A percentile compares a stretch with the other conserved stretches of the same genome.
Conservation (phyloP, 1,140 invertebrate genomes). For the Bombus consobrinus region DNA sequence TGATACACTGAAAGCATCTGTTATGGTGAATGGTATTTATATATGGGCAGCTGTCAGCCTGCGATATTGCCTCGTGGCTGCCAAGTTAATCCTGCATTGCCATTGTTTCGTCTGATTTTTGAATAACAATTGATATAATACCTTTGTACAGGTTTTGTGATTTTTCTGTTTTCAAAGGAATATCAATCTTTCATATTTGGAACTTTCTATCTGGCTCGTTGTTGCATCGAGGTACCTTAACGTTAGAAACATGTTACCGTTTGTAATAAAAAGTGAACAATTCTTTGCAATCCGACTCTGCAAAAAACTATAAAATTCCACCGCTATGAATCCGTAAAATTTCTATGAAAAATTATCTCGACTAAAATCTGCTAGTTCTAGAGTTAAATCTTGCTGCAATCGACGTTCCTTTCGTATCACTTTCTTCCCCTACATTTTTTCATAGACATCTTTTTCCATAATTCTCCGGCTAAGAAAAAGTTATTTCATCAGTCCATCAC, state of each 20-base stretch:
- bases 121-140: neutral
- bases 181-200: neutral
- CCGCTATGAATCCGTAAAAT: neutral
- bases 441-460: neutral
- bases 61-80: neutral
- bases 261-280: no score
- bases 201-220: no score
- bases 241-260: neutral
- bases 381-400: neutral
- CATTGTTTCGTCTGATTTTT: neutral
- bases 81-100: neutral
- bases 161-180: neutral
- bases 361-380: neutral
- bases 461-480: neutral
- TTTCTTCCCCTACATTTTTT: no score
- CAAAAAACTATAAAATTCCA: neutral
- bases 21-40: conserved; percentile 27
- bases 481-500: neutral
- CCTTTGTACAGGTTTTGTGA: neutral
- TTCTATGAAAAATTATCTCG: neutral
- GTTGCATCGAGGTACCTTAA: neutral
- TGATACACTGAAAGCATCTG: conserved; percentile 45
- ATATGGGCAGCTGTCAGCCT: conserved; percentile 1
- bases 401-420: no score
- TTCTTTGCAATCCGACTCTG: neutral